Percentiles rank a stretch among this genome's conserved stretches.
Conservation (phyloP, 2,113 vertebrate species). For the Onychostoma macrolepis region DNA sequence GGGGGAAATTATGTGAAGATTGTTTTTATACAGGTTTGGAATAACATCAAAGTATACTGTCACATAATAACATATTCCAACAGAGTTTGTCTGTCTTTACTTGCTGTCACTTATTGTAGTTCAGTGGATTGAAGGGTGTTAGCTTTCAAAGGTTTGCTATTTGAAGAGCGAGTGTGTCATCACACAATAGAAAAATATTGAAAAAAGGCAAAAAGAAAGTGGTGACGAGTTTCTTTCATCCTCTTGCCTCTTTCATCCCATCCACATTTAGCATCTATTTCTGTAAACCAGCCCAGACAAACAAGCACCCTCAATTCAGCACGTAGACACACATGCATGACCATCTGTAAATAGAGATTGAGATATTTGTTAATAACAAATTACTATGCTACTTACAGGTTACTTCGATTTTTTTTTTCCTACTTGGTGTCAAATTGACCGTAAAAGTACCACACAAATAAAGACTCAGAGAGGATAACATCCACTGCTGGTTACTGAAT, state of each 20-base stretch:
- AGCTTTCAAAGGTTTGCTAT: background rate
- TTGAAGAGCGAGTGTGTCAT: background rate
- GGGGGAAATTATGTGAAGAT: background rate
- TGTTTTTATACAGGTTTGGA: background rate
- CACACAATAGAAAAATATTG: background rate
- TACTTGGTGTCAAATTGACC: conserved; percentile 8
- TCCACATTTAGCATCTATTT: conserved; percentile 4
- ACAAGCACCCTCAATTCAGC: background rate
- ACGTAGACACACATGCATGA: background rate
- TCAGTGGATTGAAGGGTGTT: background rate
- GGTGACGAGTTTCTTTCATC: conserved; percentile 11
- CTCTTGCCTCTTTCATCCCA: background rate
- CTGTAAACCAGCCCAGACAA: background rate
- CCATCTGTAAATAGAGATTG: background rate
- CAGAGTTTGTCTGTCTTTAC: background rate
- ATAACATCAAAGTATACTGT: background rate
- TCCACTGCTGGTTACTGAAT: background rate
- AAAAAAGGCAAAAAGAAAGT: background rate
- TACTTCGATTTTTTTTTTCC: background rate
- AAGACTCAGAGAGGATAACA: background rate
- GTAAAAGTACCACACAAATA: background rate
- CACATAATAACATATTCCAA: conserved; percentile 1
- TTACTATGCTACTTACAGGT: conserved; percentile 4
- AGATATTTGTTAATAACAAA: conserved; percentile 20
- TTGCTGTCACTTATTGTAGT: background rate